Evolutionary conservation across 2,797 vertebrate species (phyloP).

Genomic region (Hydrophis major): DNA sequence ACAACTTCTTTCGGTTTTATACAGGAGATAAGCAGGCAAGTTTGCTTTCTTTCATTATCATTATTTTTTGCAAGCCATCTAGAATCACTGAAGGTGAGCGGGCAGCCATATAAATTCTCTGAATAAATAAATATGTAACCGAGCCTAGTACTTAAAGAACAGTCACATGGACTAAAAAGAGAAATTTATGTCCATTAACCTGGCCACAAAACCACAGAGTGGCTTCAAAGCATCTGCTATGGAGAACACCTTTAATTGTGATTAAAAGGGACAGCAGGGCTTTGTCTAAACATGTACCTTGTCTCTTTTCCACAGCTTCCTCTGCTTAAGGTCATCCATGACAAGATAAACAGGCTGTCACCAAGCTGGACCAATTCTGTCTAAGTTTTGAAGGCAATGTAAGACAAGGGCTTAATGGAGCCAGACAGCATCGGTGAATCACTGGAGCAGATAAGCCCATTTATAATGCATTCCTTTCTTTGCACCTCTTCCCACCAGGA

Average conservation of each 20-base stretch:
- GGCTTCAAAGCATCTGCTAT: background rate
- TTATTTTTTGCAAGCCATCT: background rate
- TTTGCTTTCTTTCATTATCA: background rate
- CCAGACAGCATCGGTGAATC: constrained; percentile 29
- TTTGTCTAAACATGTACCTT: constrained; percentile 8
- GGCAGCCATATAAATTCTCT: background rate
- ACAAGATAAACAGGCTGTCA: constrained; percentile 22
- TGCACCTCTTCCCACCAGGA: constrained; percentile 43
- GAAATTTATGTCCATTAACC: background rate
- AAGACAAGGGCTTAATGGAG: constrained; percentile 2
- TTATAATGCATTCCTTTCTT: constrained; percentile 35
- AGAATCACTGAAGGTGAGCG: background rate
- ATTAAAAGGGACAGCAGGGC: background rate
- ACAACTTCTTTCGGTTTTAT: background rate
- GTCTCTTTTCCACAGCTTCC: constrained; percentile 17
- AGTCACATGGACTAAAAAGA: background rate
- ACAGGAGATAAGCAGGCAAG: background rate
- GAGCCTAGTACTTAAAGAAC: background rate
- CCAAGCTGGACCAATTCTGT: background rate
- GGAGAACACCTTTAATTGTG: background rate
- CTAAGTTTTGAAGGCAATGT: constrained; percentile 3
- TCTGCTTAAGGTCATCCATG: constrained; percentile 15
- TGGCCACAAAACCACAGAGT: background rate
- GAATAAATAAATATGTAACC: background rate
- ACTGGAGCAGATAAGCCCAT: constrained; percentile 12